These are phyloP conservation scores for Myotis yumanensis DNA, from an alignment of 2,113 vertebrate genomes.

Conservation along the genomic window DNA sequence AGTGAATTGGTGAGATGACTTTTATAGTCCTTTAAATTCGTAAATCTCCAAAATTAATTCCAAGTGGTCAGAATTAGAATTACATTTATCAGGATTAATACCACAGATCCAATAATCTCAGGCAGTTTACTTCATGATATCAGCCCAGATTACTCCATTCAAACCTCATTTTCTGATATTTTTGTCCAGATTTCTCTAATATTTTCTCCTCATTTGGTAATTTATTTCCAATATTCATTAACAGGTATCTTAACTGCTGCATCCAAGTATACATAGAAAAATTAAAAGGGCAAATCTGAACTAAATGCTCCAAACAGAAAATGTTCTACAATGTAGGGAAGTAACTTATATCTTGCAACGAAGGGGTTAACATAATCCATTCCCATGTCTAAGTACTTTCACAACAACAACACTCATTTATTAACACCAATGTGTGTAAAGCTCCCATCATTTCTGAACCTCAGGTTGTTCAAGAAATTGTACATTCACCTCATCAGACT, in stretches of 20 bases:
- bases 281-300: conserved; percentile 32
- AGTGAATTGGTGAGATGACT: background rate
- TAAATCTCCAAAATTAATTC: conserved; percentile 38
- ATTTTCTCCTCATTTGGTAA: conserved; percentile 9
- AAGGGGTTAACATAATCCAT: conserved; percentile 1
- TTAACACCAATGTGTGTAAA: background rate
- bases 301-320: background rate
- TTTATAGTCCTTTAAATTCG: background rate
- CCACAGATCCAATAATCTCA: background rate
- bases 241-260: background rate
- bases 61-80: conserved; percentile 46
- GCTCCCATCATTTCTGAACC: background rate
- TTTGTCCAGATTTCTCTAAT: conserved; percentile 1
- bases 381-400: background rate
- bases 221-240: conserved; percentile 10
- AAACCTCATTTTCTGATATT: conserved; percentile 50
- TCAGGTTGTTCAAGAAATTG: background rate
- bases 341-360: background rate
- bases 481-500: background rate
- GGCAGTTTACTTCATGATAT: background rate
- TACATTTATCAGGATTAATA: background rate
- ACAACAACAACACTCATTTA: background rate
- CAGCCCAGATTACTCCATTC: background rate
- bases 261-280: background rate
- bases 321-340: background rate